Conservation (phyloP, 2,797 vertebrate species). For the Sebastes dallii region DNA sequence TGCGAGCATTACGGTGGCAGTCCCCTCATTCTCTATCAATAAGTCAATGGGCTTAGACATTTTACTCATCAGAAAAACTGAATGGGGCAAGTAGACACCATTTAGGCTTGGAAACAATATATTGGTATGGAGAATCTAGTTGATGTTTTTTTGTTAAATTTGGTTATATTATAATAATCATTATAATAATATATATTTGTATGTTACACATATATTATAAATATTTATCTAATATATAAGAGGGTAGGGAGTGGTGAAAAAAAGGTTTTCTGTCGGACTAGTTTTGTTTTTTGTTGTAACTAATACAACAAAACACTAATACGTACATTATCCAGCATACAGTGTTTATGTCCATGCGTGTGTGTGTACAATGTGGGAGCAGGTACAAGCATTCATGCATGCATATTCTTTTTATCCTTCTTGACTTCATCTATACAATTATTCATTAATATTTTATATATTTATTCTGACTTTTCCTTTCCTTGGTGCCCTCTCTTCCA, state of each 20-base stretch:
- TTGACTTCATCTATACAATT: not conserved
- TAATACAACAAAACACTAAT: too few species aligned
- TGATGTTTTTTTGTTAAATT: not conserved
- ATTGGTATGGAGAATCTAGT: not conserved
- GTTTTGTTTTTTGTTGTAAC: not conserved
- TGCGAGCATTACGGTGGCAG: not conserved
- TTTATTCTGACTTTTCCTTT: not conserved
- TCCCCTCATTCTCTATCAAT: not conserved
- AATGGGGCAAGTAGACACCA: not conserved
- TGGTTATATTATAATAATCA: not conserved
- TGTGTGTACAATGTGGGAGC: not conserved
- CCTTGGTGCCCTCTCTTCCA: not conserved
- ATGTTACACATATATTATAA: not conserved
- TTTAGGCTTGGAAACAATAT: not conserved
- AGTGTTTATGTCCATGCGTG: not conserved
- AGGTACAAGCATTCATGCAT: not conserved
- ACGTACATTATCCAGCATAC: not conserved
- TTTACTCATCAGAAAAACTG: not conserved
- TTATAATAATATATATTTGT: not conserved
- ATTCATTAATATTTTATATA: not conserved
- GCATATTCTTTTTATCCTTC: too few species aligned
- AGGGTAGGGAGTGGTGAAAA: not conserved
- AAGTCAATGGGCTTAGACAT: not conserved
- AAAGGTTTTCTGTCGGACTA: not conserved
- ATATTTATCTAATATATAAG: not conserved